These are phyloP conservation scores for Machaerirhynchus nigripectus DNA, from an alignment of 2,113 vertebrate species.

Conservation along the genomic window DNA sequence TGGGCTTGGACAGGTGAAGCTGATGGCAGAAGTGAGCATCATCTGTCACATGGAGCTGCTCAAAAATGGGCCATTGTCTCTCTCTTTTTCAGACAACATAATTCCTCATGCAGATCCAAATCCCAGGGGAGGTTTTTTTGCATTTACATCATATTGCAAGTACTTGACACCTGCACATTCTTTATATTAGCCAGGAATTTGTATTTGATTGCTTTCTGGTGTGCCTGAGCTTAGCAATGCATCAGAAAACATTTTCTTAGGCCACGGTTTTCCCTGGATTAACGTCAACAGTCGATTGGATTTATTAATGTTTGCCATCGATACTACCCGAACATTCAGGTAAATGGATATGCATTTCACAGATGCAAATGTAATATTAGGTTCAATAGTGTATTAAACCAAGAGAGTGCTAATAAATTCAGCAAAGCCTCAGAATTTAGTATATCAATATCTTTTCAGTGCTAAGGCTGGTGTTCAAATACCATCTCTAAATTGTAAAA, in stretches of 20 bases:
- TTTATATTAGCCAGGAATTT: background rate
- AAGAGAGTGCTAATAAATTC: background rate
- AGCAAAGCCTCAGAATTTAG: background rate
- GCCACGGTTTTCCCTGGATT: background rate
- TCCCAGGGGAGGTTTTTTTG: background rate
- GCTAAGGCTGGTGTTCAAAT: background rate
- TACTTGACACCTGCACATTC: background rate
- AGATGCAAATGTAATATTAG: background rate
- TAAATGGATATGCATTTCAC: background rate
- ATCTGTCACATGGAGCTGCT: accelerated
- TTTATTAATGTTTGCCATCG: background rate
- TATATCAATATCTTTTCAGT: background rate
- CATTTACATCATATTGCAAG: background rate
- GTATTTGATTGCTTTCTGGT: background rate
- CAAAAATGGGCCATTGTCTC: accelerated
- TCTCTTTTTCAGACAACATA: background rate
- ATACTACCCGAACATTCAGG: background rate
- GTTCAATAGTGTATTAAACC: background rate
- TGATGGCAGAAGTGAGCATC: background rate
- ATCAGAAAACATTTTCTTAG: background rate
- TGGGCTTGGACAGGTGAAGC: background rate
- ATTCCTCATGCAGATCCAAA: background rate
- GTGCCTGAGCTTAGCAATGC: background rate
- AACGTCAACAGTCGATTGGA: background rate
- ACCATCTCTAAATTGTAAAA: background rate